Conservation (phyloP, 2,797 vertebrate species). For the Cossypha niveicapilla region DNA sequence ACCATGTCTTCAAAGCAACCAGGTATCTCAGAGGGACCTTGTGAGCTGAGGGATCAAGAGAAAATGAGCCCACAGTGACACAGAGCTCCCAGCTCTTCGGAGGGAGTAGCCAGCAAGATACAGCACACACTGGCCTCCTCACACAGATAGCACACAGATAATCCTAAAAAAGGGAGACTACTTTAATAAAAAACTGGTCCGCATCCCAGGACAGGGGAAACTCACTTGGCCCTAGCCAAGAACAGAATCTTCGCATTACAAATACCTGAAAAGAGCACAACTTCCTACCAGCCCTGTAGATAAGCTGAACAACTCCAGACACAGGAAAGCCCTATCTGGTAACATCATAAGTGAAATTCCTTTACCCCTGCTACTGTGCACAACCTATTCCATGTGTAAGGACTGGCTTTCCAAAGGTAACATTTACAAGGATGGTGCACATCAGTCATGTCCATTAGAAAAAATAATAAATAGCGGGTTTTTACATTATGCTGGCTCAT, state of each 20-base stretch:
- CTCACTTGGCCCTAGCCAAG: neutral
- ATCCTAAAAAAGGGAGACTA: neutral
- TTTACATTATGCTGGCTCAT: neutral
- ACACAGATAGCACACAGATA: neutral
- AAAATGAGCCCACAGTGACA: neutral
- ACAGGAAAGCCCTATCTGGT: slow-evolving; percentile 50
- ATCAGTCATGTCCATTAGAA: neutral
- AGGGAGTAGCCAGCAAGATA: neutral
- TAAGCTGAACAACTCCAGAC: slow-evolving; percentile 22
- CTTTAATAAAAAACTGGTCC: neutral
- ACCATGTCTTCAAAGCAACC: neutral
- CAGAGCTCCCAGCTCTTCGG: neutral
- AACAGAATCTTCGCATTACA: neutral
- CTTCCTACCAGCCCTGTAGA: neutral
- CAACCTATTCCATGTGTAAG: neutral
- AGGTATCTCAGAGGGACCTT: neutral
- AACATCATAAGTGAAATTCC: neutral
- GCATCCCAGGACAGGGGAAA: neutral
- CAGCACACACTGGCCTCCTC: neutral
- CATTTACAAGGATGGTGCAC: neutral
- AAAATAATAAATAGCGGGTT: neutral
- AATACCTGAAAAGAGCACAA: neutral
- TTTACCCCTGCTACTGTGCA: neutral
- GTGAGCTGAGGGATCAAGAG: neutral
- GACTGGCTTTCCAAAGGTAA: neutral